Evolutionary conservation across 2,888 invertebrate genomes (phyloP).

Genomic region (Lithophane leautieri): DNA sequence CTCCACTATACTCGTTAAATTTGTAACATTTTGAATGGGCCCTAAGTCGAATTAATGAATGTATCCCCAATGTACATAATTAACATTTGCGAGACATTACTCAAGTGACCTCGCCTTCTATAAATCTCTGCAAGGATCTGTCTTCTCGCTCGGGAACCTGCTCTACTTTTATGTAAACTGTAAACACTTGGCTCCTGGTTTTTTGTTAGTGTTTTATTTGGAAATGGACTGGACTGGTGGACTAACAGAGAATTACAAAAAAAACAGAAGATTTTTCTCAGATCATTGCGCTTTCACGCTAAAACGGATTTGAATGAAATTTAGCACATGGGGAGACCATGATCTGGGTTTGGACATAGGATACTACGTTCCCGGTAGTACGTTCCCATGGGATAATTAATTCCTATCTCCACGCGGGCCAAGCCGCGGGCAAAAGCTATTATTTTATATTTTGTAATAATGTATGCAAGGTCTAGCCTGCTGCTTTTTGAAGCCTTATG

Average conservation of each 20-base stretch:
- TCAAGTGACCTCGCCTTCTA: slow-evolving; percentile 65
- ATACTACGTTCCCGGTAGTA: no score
- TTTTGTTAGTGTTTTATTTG: slow-evolving; percentile 19
- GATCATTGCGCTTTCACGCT: no score
- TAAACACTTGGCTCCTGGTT: slow-evolving; percentile 1
- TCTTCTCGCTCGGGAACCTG: slow-evolving; percentile 37
- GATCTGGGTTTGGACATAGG: no score
- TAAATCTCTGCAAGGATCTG: slow-evolving; percentile 61
- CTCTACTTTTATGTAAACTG: slow-evolving; percentile 38
- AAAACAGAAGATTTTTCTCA: neutral
- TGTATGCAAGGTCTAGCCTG: neutral
- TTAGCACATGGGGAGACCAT: no score
- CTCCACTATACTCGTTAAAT: slow-evolving; percentile 8
- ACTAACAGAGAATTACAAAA: neutral
- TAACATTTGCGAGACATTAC: slow-evolving; percentile 71
- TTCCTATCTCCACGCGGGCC: no score
- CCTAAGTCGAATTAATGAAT: slow-evolving; percentile 68
- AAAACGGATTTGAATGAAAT: no score
- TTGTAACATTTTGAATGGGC: slow-evolving; percentile 57
- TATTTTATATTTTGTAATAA: neutral
- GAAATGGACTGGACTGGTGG: neutral
- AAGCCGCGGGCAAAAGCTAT: no score
- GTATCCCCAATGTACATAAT: slow-evolving; percentile 68
- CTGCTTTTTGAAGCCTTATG: neutral
- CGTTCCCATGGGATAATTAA: no score